Evolutionary conservation across 2,113 vertebrate species (phyloP).

Genomic region (Psilopogon haemacephalus): DNA sequence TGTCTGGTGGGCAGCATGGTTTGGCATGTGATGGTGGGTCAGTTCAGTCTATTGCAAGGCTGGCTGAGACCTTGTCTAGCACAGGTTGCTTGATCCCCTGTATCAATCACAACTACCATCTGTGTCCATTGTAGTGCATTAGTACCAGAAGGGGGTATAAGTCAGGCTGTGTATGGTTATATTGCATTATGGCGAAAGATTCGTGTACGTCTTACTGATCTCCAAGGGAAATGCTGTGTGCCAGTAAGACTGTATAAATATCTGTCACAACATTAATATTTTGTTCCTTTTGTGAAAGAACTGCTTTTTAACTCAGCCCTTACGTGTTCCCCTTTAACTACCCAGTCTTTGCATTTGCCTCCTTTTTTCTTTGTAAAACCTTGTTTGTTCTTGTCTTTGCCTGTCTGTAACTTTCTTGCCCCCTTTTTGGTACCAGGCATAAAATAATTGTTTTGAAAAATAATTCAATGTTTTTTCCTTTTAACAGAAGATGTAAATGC

Average conservation of each 20-base stretch:
- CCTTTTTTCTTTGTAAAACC: not conserved
- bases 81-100: fast-evolving
- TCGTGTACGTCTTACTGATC: not conserved
- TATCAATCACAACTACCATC: not conserved
- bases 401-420: not conserved
- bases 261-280: not conserved
- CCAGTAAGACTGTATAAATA: not conserved
- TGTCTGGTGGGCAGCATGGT: not conserved
- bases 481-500: not conserved
- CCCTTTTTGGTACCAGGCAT: not conserved
- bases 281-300: not conserved
- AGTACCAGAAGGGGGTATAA: not conserved
- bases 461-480: not conserved
- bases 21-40: not conserved
- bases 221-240: not conserved
- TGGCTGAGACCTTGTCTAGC: fast-evolving
- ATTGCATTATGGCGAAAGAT: not conserved
- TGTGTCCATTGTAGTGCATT: fast-evolving
- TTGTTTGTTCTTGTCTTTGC: not conserved
- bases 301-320: not conserved
- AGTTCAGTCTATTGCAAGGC: not conserved
- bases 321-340: not conserved
- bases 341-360: not conserved
- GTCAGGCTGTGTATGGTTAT: not conserved
- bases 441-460: not conserved